These are phyloP conservation scores for Diadema setosum DNA, from an alignment of 35 echinoderm and acorn worm genomes.

Conservation along the genomic window DNA sequence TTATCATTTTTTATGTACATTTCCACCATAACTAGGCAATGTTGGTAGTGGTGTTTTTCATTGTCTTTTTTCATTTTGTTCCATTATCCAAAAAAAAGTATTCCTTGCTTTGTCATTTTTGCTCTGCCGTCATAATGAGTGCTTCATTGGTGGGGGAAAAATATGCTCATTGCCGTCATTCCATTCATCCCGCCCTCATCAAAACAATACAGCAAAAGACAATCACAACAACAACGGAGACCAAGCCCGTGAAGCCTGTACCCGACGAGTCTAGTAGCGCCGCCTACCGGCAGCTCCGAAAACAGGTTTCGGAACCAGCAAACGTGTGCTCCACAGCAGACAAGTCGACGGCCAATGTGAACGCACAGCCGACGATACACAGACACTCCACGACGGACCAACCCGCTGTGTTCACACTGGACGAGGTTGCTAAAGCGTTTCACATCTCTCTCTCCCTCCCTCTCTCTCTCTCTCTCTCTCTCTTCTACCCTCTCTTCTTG, in stretches of 20 bases:
- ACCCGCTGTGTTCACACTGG: not conserved
- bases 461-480: not conserved
- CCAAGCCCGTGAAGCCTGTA: not conserved
- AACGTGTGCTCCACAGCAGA: not conserved
- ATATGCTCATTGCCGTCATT: too few species aligned
- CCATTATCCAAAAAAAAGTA: too few species aligned
- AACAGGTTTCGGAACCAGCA: not conserved
- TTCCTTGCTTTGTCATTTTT: too few species aligned
- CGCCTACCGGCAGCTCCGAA: constrained; percentile 9
- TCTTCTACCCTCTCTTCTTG: not conserved
- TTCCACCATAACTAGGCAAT: too few species aligned
- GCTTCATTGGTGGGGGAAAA: too few species aligned
- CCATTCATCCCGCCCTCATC: not conserved
- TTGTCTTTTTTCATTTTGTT: too few species aligned
- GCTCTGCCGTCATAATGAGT: too few species aligned
- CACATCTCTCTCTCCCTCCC: not conserved
- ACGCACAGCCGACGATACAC: not conserved
- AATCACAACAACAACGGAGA: not conserved
- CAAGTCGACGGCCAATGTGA: not conserved
- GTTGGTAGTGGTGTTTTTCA: too few species aligned
- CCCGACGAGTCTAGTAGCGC: not conserved
- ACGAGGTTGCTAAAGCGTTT: not conserved
- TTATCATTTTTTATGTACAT: too few species aligned
- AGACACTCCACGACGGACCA: not conserved
- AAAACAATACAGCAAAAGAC: not conserved